Base-by-base conservation (phyloP, 2,113 vertebrate genomes). In the Malurus elegans region DNA sequence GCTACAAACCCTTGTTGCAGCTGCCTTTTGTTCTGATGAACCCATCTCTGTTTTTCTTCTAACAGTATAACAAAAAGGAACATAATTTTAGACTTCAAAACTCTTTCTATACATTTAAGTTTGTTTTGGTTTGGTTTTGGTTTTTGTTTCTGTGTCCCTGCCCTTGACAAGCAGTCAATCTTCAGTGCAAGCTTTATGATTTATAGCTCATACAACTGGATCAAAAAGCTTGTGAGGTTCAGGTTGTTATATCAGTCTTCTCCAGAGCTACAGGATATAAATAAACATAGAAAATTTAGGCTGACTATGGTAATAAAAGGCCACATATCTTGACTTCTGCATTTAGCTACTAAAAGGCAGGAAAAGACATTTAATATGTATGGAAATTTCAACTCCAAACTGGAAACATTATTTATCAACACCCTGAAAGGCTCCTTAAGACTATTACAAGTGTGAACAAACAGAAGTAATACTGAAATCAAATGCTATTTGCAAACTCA, bases 201-300 rank as follows among this genome's bases (percentile, higher is more conserved):
- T 88, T 94, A 95, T 76, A 75, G 53, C 67, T 86, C 54, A 38
- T 73, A 70, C 58, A 81, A 24, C 50, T 36, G 45, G 60, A 93
- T 85, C 62, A 76, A 79, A 85, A 61, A 42, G 14, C 66, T 82
- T 75, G 34, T 70, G n/a, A 86, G 45, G 75, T 92, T 92, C 83
- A 94, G 57, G 78, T 86, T 93, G 29, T 87, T 93, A 60, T 91
- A 93, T 92, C 86, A 95, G 76, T 38, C 60, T 95, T 96, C 21
- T 78, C 40, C 73, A 88, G 84, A 42, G 76, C 38, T 54, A 66
- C 40, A 64, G 25, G 42, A 72, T 87, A 96, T 95, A 96, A 97
- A 97, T 97, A 96, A 95, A 96, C 79, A 93, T 89, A 75, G 86
- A 84, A 81, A 81, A 88, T 79, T 70, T 90, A 92, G 80, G 40